These are phyloP conservation scores for Takifugu flavidus DNA, from an alignment of 2,113 vertebrate genomes.

Conservation along the genomic window DNA sequence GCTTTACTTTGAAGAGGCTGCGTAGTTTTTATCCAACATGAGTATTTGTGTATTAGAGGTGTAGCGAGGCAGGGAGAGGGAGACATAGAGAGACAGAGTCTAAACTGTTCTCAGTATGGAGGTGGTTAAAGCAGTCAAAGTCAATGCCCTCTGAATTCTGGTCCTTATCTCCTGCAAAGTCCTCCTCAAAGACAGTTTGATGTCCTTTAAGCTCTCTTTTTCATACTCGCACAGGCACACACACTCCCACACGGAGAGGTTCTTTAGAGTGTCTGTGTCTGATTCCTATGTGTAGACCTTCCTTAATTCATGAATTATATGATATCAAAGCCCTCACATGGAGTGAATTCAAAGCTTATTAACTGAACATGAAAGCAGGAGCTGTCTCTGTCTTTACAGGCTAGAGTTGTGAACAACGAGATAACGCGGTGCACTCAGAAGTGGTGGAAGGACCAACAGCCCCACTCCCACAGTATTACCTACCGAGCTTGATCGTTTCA, in stretches of 20 bases:
- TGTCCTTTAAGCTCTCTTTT: slow-evolving; percentile 25
- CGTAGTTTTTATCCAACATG: slow-evolving; percentile 46
- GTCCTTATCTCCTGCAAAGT: slow-evolving; percentile 48
- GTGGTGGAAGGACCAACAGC: too few species aligned
- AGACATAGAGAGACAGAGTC: slow-evolving; percentile 10
- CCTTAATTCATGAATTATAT: slow-evolving; percentile 5
- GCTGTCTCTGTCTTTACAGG: too few species aligned
- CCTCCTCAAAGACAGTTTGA: slow-evolving; percentile 54
- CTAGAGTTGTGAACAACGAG: too few species aligned
- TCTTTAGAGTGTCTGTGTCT: slow-evolving; percentile 3
- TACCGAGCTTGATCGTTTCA: too few species aligned
- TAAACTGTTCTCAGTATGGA: slow-evolving; percentile 30
- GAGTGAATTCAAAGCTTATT: background rate
- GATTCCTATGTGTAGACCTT: background rate
- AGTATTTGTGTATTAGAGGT: slow-evolving; percentile 41
- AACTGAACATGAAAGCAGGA: background rate
- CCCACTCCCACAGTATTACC: too few species aligned
- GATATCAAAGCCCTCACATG: background rate
- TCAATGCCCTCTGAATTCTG: slow-evolving; percentile 38
- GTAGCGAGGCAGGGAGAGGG: background rate
- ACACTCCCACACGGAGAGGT: background rate
- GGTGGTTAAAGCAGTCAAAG: slow-evolving; percentile 26
- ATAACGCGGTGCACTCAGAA: too few species aligned
- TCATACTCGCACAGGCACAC: slow-evolving; percentile 1
- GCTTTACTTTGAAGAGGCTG: slow-evolving; percentile 61